Evolutionary conservation across 1,140 invertebrate genomes (phyloP).

Genomic region (Anastrepha obliqua): DNA sequence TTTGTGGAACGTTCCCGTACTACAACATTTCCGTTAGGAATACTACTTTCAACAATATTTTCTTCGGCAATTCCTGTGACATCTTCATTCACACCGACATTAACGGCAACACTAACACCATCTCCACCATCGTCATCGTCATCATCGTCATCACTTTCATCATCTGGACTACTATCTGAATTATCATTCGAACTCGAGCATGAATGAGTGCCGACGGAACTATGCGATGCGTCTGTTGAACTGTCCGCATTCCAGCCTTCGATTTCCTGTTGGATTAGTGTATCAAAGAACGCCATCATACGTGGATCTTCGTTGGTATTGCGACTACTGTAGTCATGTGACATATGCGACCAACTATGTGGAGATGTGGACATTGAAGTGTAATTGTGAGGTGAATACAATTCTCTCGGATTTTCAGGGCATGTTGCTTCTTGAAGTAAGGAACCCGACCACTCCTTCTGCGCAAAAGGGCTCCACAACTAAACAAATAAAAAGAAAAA

Average conservation of each 20-base stretch:
- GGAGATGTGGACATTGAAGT: conserved; percentile 85
- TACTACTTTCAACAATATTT: conserved; percentile 50
- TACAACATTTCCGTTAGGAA: conserved; percentile 56
- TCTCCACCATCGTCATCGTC: conserved; percentile 6
- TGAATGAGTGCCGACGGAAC: conserved; percentile 58
- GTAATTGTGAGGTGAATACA: conserved; percentile 92
- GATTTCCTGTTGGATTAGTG: conserved; percentile 91
- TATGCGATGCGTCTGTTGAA: conserved; percentile 73
- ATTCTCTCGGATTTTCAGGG: conserved; percentile 82
- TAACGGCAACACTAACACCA: not conserved
- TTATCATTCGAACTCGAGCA: conserved; percentile 43
- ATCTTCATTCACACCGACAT: not conserved
- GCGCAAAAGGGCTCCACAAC: conserved; percentile 86
- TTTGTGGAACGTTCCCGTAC: conserved; percentile 10
- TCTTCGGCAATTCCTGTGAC: not conserved
- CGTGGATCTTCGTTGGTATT: conserved; percentile 92
- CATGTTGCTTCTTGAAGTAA: conserved; percentile 77
- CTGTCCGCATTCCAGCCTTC: conserved; percentile 81
- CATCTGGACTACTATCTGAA: conserved; percentile 57
- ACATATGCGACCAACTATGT: conserved; percentile 84
- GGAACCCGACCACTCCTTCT: conserved; percentile 78
- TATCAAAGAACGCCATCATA: conserved; percentile 98
- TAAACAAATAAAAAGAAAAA: conserved; percentile 66
- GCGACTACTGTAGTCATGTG: conserved; percentile 87
- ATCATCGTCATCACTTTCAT: conserved; percentile 55